A percentile compares a stretch with the other conserved stretches of the same genome.
Evolutionary conservation across 1,140 invertebrate species (phyloP).

Genomic region (Babylonia areolata): DNA sequence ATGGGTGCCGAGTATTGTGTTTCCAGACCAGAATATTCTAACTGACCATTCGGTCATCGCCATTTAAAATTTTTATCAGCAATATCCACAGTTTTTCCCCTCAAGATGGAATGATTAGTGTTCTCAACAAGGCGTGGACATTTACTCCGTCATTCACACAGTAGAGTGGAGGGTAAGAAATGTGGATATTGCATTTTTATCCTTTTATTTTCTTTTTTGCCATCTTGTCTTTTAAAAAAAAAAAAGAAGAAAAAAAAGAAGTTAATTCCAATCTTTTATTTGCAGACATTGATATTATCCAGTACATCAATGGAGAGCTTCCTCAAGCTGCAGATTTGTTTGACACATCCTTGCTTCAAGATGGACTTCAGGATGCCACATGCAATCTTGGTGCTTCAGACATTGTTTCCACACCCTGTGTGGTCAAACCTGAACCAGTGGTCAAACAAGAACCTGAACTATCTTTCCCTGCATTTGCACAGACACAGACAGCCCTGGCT

Average conservation of each 20-base stretch:
- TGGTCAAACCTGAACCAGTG: neutral
- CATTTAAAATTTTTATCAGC: too few relatives aligned
- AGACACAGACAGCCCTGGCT: slow-evolving; percentile 31
- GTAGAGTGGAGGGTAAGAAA: too few relatives aligned
- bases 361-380: neutral
- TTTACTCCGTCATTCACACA: too few relatives aligned
- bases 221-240: too few relatives aligned
- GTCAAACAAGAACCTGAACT: slow-evolving; percentile 59
- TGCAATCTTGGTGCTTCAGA: neutral
- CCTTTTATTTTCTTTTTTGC: neutral
- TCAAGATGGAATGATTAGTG: too few relatives aligned
- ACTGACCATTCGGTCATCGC: too few relatives aligned
- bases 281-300: slow-evolving; percentile 59
- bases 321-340: slow-evolving; percentile 44
- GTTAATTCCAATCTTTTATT: neutral
- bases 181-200: too few relatives aligned
- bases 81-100: too few relatives aligned
- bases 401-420: neutral
- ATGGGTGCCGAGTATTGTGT: too few relatives aligned
- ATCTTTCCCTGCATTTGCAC: slow-evolving; percentile 39
- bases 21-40: too few relatives aligned
- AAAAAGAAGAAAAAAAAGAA: too few relatives aligned
- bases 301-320: slow-evolving; percentile 65
- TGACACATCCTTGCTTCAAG: slow-evolving; percentile 32
- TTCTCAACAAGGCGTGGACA: too few relatives aligned